These are phyloP conservation scores for Chloroclystis v-ata DNA, from an alignment of 2,888 invertebrate species.

Conservation along the genomic window DNA sequence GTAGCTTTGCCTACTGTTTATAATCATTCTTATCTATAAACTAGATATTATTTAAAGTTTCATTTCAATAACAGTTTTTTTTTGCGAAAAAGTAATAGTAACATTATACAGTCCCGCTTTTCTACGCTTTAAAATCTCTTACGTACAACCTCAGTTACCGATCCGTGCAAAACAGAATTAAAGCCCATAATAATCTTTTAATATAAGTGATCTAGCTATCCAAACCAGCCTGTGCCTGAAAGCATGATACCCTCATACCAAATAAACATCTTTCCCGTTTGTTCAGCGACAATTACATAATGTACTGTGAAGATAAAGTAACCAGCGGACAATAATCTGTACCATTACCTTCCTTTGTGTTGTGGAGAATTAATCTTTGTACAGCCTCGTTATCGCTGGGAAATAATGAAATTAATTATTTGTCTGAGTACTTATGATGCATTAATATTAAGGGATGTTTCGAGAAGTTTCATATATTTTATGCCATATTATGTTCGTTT, in stretches of 20 bases:
- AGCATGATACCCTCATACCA: conserved; percentile 14
- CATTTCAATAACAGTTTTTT: too few species aligned
- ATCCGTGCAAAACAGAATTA: too few species aligned
- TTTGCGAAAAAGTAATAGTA: too few species aligned
- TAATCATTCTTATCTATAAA: too few species aligned
- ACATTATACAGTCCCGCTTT: too few species aligned
- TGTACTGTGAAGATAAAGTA: conserved; percentile 20
- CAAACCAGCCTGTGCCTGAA: conserved; percentile 8
- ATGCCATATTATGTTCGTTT: too few species aligned
- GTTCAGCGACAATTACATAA: conserved; percentile 28
- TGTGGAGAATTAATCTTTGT: conserved; percentile 39
- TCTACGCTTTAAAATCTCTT: too few species aligned
- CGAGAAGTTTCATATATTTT: not conserved
- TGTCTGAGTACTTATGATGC: not conserved
- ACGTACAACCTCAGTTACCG: too few species aligned
- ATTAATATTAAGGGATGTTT: not conserved
- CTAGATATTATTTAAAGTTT: too few species aligned
- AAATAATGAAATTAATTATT: conserved; percentile 6
- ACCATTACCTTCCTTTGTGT: conserved; percentile 36
- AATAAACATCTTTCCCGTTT: conserved; percentile 29
- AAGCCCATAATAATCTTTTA: too few species aligned
- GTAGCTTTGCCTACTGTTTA: too few species aligned
- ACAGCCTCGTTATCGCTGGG: conserved; percentile 37
- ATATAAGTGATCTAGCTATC: conserved; percentile 4
- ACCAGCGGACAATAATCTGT: conserved; percentile 26